phyloP scores from a whole-genome alignment of 2,797 vertebrate species.

The Anableps anableps region DNA sequence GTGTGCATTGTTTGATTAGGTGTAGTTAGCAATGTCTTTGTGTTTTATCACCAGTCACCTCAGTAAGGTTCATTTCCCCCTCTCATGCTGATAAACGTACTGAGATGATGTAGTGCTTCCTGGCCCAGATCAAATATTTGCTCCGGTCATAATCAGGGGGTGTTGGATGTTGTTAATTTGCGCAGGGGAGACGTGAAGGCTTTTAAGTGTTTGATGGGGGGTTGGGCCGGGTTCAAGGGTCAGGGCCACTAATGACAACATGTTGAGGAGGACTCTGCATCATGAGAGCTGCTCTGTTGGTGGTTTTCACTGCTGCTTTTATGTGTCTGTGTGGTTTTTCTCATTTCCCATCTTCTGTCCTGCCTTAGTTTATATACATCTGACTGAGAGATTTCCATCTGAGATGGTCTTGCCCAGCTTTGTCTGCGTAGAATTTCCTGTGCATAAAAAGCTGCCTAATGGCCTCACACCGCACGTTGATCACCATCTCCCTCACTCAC shows the following conservation, averaged over 20 bases:
- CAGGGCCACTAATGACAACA: slow-evolving; percentile 77
- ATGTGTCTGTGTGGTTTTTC: slow-evolving; percentile 1
- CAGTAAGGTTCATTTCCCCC: slow-evolving; percentile 70
- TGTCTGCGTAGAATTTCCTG: slow-evolving; percentile 76
- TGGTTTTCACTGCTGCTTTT: slow-evolving; percentile 44
- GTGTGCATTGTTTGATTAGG: slow-evolving; percentile 35
- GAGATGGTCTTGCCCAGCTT: slow-evolving; percentile 64
- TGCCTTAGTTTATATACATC: slow-evolving; percentile 59
- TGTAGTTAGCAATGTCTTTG: slow-evolving; percentile 50
- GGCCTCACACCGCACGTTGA: slow-evolving; percentile 63
- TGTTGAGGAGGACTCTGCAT: slow-evolving; percentile 68
- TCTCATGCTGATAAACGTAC: slow-evolving; percentile 68
- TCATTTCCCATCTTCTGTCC: slow-evolving; percentile 32
- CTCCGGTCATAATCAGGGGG: slow-evolving; percentile 67
- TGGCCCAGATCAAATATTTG: slow-evolving; percentile 77
- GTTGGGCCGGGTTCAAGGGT: slow-evolving; percentile 73
- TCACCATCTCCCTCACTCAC: slow-evolving; percentile 51
- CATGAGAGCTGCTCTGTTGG: slow-evolving; percentile 66
- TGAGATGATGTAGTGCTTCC: slow-evolving; percentile 78
- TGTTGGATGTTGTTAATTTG: slow-evolving; percentile 80
- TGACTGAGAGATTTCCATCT: slow-evolving; percentile 65
- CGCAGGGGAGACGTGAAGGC: slow-evolving; percentile 68
- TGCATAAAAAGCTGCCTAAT: slow-evolving; percentile 73
- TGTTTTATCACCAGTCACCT: slow-evolving; percentile 70
- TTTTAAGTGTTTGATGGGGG: slow-evolving; percentile 76